Conservation (phyloP, 2,113 vertebrate genomes). For the Neotragus moschatus region DNA sequence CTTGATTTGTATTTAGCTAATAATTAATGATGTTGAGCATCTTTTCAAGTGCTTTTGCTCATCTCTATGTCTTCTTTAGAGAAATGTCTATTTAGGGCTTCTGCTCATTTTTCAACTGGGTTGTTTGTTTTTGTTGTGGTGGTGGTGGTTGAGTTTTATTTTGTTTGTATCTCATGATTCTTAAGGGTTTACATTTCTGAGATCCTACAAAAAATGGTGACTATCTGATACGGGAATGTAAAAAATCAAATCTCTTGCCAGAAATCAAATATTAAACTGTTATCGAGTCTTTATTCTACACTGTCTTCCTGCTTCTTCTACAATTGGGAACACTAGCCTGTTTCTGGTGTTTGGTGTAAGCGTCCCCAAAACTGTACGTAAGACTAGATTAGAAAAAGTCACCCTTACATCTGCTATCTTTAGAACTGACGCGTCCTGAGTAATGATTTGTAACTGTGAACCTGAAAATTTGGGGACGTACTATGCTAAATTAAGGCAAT, state of each 20-base stretch:
- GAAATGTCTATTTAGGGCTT: background rate
- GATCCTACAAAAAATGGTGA: background rate
- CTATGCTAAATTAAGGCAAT: background rate
- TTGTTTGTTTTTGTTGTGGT: background rate
- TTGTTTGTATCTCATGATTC: background rate
- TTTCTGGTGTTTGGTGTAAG: background rate
- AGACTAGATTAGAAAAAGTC: background rate
- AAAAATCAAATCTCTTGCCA: background rate
- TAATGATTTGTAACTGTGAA: background rate
- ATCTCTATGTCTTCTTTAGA: background rate
- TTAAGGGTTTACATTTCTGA: background rate
- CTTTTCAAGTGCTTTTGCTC: background rate
- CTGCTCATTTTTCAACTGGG: background rate
- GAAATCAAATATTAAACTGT: background rate
- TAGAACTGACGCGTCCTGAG: background rate
- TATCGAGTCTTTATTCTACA: background rate
- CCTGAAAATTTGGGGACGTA: background rate
- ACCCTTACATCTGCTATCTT: background rate
- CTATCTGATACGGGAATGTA: background rate
- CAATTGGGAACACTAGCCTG: background rate
- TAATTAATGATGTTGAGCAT: background rate
- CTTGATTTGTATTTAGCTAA: background rate
- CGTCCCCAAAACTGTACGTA: background rate
- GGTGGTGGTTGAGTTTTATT: background rate
- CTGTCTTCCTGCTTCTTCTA: conserved; percentile 14